Base-by-base conservation (phyloP, 2,888 invertebrate species). In the Syrphus vitripennis region DNA sequence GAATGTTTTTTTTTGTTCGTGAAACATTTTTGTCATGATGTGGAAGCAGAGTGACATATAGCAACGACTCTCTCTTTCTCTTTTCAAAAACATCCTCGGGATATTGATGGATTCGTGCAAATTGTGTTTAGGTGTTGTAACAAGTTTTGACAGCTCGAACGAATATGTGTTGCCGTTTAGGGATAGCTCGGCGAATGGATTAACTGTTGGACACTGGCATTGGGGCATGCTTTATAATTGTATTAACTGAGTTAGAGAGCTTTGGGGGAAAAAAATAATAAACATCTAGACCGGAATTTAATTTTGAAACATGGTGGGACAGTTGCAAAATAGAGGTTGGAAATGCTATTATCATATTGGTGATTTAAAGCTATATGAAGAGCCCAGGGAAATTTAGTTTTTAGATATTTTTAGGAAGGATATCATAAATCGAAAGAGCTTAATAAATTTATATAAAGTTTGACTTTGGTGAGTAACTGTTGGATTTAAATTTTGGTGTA, bases 101-200 rank as follows among this genome's bases (percentile, higher is more conserved):
- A 70, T 67, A 86, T 86, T 86, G 77, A 86, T 86, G 77, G 82
- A 86, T 82, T 82, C 86, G 77, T 77, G 65, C 40, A 78, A 82
- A 82, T 86, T 81, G 69, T 70, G 77, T 80, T 78, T 79, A 65
- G 78, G 82, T 65, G 71, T 57, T 59, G 76, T 71, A 37, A 65
- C 76, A 59, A 50, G 69, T 72, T n/a, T 74, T 72, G 75, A 70
- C 78, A 57, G 61, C 4, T 83, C 67, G 72, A 61, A 69, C 78
- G 59, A 67, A 55, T 9, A 50, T 2, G 7, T n/a, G 19, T n/a
- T n/a, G 2, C n/a, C 2, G 10, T 10, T n/a, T 9, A 9, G 24
- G 10, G 21, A 21, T 42, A 34, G 26, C 1, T 4, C 9, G 7
- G 31, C 7, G 29, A 61, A 12, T 37, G 29, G 63, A 53, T 37